Conservation (phyloP, 1,140 invertebrate genomes). For the Brachionus koreanus region DNA sequence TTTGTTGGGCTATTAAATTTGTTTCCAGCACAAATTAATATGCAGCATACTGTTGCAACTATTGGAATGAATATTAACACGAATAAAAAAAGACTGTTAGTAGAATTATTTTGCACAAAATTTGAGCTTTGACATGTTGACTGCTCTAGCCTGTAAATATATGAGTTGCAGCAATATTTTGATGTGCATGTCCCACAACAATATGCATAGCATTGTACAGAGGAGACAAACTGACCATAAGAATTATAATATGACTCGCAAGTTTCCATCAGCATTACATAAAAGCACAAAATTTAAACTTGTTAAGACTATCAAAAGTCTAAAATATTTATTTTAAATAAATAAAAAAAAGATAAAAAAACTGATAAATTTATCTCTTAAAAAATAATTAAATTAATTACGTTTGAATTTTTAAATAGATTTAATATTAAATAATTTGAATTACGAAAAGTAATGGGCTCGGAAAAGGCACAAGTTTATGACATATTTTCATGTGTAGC, state of each 20-base stretch:
- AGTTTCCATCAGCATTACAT: neutral
- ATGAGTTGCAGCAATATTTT: neutral
- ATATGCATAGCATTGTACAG: neutral
- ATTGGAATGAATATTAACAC: neutral
- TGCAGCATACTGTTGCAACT: neutral
- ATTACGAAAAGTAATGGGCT: no score
- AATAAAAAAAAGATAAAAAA: no score
- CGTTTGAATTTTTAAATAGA: no score
- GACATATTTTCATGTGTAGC: no score
- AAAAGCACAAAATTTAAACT: no score
- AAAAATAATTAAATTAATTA: no score
- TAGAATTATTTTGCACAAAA: neutral
- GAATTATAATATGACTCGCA: neutral
- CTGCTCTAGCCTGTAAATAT: neutral
- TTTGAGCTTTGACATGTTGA: neutral
- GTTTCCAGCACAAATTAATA: neutral
- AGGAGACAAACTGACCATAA: neutral
- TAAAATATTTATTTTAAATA: no score
- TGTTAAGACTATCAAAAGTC: no score
- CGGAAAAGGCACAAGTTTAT: no score
- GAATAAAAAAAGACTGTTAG: neutral
- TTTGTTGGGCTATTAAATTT: neutral
- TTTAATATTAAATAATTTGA: no score
- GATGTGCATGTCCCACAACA: neutral
- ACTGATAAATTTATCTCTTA: no score